Evolutionary conservation across 2,888 invertebrate species (phyloP), one percentile per base, ranked within the genome.

Genomic region (Dyspetes luteomarginatus): DNA sequence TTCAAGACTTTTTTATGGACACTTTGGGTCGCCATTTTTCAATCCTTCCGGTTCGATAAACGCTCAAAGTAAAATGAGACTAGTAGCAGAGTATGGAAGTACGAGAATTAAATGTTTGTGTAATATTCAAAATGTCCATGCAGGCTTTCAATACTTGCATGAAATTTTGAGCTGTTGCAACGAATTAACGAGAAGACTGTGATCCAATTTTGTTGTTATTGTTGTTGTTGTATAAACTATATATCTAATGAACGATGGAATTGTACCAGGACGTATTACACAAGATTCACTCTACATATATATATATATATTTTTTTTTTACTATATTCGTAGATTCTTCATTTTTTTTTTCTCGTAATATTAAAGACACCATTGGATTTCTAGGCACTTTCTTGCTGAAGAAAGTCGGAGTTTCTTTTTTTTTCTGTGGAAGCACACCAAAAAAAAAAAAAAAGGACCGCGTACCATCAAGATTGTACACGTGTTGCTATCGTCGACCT

Each of bases 361-460:
- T 77, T 73, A 58, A 81, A 77, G 77, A 77, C 77, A 76, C 73
- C 68, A 73, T 81, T 81, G 76, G 81, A 77, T 73, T 77, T 71
- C 71, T 77, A 62, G 81, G 77, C 81, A 81, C 62, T 81, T 69
- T 81, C 64, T 73, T 36, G 68, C 36, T 73, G 7, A 75, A 68
- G 81, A 76, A 64, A 81, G 68, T 68, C 48, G 30, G 64, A 43
- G 12, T 22, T 64, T 30, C 30, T 7, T 9, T 9, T 36, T 58
- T 69, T 64, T 26, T 22, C 43, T 36, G 22, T 5, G 24, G 71
- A 65, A 76, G 80, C 76, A 76, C 67, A 71, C 72, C 36, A 19
- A 80, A 41, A 65, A 41, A 2, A n/a, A 60, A 56, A n/a, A 58
- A 52, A 52, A n/a, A n/a, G n/a, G n/a, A n/a, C n/a, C n/a, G n/a